A percentile compares a stretch with the other conserved stretches of the same genome.
Conservation (phyloP, 1,140 invertebrate genomes). For the Eupristina koningsbergeri region DNA sequence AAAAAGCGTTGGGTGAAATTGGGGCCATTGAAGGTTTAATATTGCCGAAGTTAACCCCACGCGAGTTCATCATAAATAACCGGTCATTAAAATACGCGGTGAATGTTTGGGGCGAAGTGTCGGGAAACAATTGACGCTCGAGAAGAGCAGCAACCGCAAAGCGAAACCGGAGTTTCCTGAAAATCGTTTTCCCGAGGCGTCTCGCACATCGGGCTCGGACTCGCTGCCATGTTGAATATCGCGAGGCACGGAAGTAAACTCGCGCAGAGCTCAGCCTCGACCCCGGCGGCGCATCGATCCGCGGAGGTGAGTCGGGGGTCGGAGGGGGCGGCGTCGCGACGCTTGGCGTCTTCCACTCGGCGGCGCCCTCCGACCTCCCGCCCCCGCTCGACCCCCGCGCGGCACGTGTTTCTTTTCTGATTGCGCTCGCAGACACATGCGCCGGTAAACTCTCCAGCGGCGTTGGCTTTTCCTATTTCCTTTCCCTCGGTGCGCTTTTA, state of each 20-base stretch:
- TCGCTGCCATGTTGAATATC: slow-evolving; percentile 37
- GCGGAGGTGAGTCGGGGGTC: background rate
- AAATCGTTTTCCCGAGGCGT: no score
- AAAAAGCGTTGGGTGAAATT: no score
- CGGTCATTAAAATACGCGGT: background rate
- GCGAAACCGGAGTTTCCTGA: no score
- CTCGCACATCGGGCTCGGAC: no score
- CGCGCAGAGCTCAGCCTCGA: background rate
- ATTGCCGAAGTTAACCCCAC: no score
- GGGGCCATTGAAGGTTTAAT: no score
- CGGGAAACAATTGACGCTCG: no score
- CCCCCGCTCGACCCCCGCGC: background rate
- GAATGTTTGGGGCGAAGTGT: no score
- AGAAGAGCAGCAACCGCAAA: no score
- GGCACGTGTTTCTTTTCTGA: slow-evolving; percentile 20
- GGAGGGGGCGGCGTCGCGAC: background rate
- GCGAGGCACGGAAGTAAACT: background rate
- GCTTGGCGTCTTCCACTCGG: slow-evolving; percentile 3
- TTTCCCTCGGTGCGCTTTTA: background rate
- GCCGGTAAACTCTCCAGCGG: background rate
- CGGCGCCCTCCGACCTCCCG: background rate
- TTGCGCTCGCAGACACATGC: background rate
- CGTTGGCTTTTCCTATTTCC: background rate
- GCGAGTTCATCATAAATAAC: background rate
- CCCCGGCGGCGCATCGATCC: slow-evolving; percentile 50